phyloP scores from a whole-genome alignment of 2,888 invertebrate genomes.

The Nephrocerus scutellatus region DNA sequence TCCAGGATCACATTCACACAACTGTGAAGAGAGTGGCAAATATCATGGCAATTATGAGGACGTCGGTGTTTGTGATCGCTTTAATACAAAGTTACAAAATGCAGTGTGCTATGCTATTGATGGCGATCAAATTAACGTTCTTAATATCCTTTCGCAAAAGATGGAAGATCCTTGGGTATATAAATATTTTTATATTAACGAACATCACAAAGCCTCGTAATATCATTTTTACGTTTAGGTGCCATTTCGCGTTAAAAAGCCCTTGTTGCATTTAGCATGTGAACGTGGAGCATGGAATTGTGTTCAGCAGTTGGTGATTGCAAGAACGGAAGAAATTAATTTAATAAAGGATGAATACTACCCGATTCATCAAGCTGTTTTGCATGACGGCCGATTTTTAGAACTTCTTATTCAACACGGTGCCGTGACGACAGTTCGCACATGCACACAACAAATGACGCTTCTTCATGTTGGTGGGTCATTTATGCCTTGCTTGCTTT shows the following conservation, averaged over 20 bases:
- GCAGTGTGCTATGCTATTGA: slow-evolving; percentile 66
- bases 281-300: slow-evolving; percentile 67
- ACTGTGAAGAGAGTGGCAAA: slow-evolving; percentile 63
- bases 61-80: slow-evolving; percentile 42
- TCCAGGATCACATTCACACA: slow-evolving; percentile 63
- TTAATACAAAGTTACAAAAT: slow-evolving; percentile 56
- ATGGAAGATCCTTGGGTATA: slow-evolving; percentile 62
- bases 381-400: slow-evolving; percentile 64
- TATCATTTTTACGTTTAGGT: slow-evolving; percentile 30
- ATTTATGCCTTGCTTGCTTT: not conserved
- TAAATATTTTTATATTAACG: slow-evolving; percentile 1
- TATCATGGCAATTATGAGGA: slow-evolving; percentile 52
- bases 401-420: slow-evolving; percentile 59
- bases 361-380: slow-evolving; percentile 68
- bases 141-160: slow-evolving; percentile 59
- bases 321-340: slow-evolving; percentile 62
- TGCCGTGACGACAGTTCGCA: slow-evolving; percentile 63
- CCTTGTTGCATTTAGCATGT: slow-evolving; percentile 61
- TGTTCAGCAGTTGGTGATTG: slow-evolving; percentile 58
- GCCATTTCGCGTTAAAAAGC: slow-evolving; percentile 54
- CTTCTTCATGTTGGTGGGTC: slow-evolving; percentile 55
- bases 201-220: not conserved
- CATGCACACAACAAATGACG: slow-evolving; percentile 66
- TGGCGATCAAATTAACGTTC: slow-evolving; percentile 63
- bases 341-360: slow-evolving; percentile 68